Conservation (phyloP, 2,888 invertebrate genomes). For the Syrphus vitripennis region DNA sequence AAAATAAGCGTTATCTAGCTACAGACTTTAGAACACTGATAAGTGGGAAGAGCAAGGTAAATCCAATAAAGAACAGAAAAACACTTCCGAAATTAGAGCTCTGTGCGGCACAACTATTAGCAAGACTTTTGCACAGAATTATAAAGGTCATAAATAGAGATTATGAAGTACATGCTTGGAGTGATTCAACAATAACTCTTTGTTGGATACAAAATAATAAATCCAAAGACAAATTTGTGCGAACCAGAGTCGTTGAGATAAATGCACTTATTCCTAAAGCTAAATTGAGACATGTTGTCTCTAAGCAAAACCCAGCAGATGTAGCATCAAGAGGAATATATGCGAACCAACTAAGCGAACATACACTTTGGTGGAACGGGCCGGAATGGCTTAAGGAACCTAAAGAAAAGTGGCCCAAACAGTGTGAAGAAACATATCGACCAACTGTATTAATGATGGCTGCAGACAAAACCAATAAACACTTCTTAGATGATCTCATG, state of each 20-base stretch:
- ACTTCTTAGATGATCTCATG: neutral
- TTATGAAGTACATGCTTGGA: too few species aligned
- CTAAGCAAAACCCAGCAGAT: neutral
- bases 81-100: slow-evolving; percentile 1
- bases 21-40: too few species aligned
- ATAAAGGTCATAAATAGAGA: too few species aligned
- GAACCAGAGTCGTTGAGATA: neutral
- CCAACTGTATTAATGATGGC: too few species aligned
- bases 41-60: too few species aligned
- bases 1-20: too few species aligned
- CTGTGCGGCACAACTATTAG: neutral
- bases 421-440: too few species aligned
- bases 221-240: neutral
- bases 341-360: neutral
- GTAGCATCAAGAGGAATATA: neutral
- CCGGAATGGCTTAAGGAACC: too few species aligned
- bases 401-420: too few species aligned
- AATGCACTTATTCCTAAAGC: neutral
- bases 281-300: neutral
- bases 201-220: neutral
- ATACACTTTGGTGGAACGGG: neutral
- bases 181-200: neutral
- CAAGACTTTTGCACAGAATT: slow-evolving; percentile 3
- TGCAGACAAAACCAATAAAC: too few species aligned
- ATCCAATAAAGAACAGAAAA: neutral